These are phyloP conservation scores for Hanleya hanleyi DNA, from an alignment of 2,888 invertebrate genomes.

Conservation along the genomic window DNA sequence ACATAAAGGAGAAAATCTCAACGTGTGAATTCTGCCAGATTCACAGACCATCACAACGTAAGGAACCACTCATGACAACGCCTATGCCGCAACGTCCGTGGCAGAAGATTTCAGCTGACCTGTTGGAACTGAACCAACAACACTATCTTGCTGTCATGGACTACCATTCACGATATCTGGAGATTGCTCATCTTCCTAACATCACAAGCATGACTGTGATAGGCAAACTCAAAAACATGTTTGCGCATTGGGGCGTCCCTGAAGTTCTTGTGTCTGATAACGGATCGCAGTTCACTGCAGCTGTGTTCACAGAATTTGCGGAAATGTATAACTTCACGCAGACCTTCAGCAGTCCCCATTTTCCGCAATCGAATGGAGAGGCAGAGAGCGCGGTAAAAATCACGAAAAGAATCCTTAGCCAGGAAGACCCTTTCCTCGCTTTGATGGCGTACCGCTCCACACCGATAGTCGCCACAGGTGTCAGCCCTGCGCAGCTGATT, in stretches of 20 bases:
- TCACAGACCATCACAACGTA: constrained; percentile 25
- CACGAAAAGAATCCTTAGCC: constrained; percentile 26
- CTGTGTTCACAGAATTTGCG: constrained; percentile 24
- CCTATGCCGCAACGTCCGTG: constrained; percentile 33
- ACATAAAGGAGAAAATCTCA: constrained; percentile 19
- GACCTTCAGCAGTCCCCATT: constrained; percentile 17
- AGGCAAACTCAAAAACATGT: constrained; percentile 32
- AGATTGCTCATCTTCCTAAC: constrained; percentile 23
- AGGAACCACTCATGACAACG: constrained; percentile 32
- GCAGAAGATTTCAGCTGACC: constrained; percentile 34
- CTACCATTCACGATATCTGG: constrained; percentile 34
- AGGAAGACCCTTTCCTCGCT: constrained; percentile 20
- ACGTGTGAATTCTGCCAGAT: constrained; percentile 30
- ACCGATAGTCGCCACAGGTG: constrained; percentile 17
- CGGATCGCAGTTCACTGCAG: constrained; percentile 30
- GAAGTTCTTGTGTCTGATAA: constrained; percentile 28
- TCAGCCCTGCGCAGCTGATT: constrained; percentile 24
- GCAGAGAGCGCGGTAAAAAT: constrained; percentile 35
- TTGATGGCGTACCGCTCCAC: constrained; percentile 27
- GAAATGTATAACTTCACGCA: constrained; percentile 16
- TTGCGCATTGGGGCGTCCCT: constrained; percentile 35
- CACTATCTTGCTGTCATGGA: constrained; percentile 32
- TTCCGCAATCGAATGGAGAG: constrained; percentile 31
- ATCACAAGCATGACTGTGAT: constrained; percentile 25
- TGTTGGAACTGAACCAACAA: constrained; percentile 27